These are phyloP conservation scores for Microplitis demolitor DNA, from an alignment of 1,140 invertebrate genomes.

Conservation along the genomic window DNA sequence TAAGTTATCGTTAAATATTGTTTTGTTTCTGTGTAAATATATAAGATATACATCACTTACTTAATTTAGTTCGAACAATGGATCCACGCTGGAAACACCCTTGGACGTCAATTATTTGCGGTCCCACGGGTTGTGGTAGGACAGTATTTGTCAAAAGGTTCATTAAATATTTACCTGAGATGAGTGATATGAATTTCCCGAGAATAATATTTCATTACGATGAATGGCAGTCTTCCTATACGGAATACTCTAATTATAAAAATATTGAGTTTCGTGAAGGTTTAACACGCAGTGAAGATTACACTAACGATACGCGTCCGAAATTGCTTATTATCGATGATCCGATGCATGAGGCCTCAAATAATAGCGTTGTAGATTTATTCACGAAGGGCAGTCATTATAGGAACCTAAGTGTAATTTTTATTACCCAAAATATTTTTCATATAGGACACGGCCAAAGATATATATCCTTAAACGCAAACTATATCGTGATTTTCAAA, in stretches of 20 bases:
- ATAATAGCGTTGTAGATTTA: slow-evolving; percentile 46
- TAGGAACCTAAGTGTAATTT: too few species aligned
- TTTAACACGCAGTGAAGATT: neutral
- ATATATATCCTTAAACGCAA: slow-evolving; percentile 49
- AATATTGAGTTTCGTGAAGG: neutral
- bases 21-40: too few species aligned
- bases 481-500: slow-evolving; percentile 41
- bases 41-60: too few species aligned
- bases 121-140: neutral
- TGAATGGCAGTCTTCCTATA: slow-evolving; percentile 18
- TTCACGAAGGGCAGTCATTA: slow-evolving; percentile 55
- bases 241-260: slow-evolving; percentile 21
- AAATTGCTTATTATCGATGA: slow-evolving; percentile 44
- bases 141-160: neutral
- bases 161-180: neutral
- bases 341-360: slow-evolving; percentile 48
- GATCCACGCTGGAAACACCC: neutral
- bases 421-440: slow-evolving; percentile 52
- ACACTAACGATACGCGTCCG: neutral
- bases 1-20: too few species aligned
- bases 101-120: neutral
- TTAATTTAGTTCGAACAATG: too few species aligned
- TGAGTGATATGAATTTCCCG: too few species aligned
- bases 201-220: slow-evolving; percentile 10
- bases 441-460: slow-evolving; percentile 47